Conservation (phyloP, 1,140 invertebrate species). For the Odontomachus brunneus region DNA sequence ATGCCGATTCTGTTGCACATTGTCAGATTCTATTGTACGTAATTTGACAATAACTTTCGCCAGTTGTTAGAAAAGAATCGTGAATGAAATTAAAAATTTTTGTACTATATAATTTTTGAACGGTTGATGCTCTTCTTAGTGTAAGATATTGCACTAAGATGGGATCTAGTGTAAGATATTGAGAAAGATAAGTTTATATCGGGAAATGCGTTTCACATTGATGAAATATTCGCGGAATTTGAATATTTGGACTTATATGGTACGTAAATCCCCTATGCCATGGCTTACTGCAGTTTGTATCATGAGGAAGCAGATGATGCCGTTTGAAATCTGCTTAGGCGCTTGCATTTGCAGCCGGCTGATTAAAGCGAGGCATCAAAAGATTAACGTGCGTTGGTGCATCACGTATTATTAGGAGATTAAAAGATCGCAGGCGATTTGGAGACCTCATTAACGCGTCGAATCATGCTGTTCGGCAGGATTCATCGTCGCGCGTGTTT, state of each 20-base stretch:
- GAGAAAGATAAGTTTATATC: no score
- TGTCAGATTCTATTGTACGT: neutral
- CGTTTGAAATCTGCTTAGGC: constrained; percentile 40
- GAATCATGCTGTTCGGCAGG: constrained; percentile 16
- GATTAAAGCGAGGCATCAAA: constrained; percentile 46
- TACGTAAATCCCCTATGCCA: neutral
- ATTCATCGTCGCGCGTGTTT: constrained; percentile 15
- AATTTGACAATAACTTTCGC: neutral
- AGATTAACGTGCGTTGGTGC: constrained; percentile 30
- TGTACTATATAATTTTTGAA: no score
- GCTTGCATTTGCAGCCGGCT: constrained; percentile 26
- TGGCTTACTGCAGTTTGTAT: constrained; percentile 8
- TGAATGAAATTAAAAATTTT: no score
- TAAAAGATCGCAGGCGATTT: constrained; percentile 45
- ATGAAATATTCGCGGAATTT: no score
- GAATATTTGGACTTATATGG: neutral
- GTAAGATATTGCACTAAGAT: no score
- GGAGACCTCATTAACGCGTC: constrained; percentile 37
- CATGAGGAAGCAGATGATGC: constrained; percentile 7
- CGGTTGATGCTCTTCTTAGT: no score
- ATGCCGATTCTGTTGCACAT: neutral
- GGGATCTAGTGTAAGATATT: no score
- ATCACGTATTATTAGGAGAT: constrained; percentile 38
- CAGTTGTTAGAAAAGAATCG: neutral
- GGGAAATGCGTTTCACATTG: no score